phyloP scores from a whole-genome alignment of 2,797 vertebrate species.

The Podargus strigoides region DNA sequence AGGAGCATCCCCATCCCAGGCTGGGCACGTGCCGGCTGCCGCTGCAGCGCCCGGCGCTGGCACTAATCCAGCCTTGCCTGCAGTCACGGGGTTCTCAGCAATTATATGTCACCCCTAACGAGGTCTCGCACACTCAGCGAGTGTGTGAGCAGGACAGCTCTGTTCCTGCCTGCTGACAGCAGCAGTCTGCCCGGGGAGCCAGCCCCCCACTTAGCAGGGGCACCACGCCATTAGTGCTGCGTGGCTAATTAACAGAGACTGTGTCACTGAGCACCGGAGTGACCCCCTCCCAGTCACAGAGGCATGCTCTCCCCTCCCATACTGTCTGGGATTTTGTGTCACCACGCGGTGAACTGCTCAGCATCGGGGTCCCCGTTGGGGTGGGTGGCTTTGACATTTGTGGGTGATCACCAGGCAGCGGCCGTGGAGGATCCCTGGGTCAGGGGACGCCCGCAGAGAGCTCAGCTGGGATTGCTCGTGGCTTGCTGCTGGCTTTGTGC shows the following conservation, averaged over 20 bases:
- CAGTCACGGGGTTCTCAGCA: neutral
- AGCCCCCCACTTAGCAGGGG: neutral
- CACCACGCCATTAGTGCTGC: fast-evolving
- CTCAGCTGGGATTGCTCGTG: fast-evolving
- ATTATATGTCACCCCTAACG: neutral
- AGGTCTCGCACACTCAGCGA: no score
- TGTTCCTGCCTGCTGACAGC: neutral
- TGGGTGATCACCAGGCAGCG: fast-evolving
- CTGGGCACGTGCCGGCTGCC: fast-evolving
- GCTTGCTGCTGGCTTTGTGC: neutral
- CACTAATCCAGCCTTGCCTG: neutral
- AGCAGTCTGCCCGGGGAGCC: neutral
- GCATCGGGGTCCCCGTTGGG: fast-evolving
- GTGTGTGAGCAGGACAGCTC: neutral
- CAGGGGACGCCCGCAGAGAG: neutral
- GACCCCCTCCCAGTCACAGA: no score
- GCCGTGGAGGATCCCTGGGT: neutral
- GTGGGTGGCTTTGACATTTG: neutral
- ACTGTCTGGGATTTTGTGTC: fast-evolving
- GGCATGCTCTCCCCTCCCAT: fast-evolving
- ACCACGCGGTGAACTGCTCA: no score
- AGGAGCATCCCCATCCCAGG: fast-evolving
- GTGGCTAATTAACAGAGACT: fast-evolving
- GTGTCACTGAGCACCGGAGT: no score
- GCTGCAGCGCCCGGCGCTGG: fast-evolving